A percentile compares a stretch with the other conserved stretches of the same genome.
These are phyloP conservation scores for Neostethus bicornis DNA, from an alignment of 2,797 vertebrate genomes.

Conservation along the genomic window DNA sequence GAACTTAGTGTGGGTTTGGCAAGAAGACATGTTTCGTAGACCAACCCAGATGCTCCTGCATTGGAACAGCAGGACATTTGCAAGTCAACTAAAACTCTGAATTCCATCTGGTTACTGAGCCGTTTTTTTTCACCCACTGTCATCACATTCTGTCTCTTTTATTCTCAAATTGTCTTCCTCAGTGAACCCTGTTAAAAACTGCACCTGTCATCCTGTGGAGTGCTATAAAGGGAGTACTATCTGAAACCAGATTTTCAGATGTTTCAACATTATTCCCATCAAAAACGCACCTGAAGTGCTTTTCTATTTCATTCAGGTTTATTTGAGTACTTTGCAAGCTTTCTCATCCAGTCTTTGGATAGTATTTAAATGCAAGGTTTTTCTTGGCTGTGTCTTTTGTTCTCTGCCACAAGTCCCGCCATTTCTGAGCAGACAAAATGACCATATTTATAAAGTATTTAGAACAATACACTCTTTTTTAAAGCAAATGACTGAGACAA, in stretches of 20 bases:
- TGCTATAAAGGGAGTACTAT: constrained; percentile 23
- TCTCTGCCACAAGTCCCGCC: no score
- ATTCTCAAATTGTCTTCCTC: constrained; percentile 44
- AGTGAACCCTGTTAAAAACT: constrained; percentile 52
- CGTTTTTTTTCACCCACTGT: constrained; percentile 17
- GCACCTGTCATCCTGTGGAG: constrained; percentile 37
- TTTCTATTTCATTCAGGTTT: no score
- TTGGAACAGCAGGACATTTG: constrained; percentile 68
- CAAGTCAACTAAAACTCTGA: constrained; percentile 74
- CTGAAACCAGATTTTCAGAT: no score
- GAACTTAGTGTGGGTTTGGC: constrained; percentile 39
- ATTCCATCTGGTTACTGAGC: constrained; percentile 80
- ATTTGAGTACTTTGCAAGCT: no score
- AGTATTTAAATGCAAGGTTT: no score
- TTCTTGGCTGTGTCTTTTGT: no score
- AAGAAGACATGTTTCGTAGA: constrained; percentile 53
- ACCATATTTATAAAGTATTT: no score
- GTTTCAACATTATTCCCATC: no score
- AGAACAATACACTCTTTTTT: no score
- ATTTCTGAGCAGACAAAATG: no score
- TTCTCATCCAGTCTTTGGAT: no score
- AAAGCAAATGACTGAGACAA: constrained; percentile 29
- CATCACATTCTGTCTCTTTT: constrained; percentile 28
- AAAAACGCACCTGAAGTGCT: no score
- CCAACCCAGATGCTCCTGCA: constrained; percentile 74